A percentile compares a stretch with the other conserved stretches of the same genome.
Conservation (phyloP, 2,113 vertebrate species). For the Cyanoramphus novaezelandiae region DNA sequence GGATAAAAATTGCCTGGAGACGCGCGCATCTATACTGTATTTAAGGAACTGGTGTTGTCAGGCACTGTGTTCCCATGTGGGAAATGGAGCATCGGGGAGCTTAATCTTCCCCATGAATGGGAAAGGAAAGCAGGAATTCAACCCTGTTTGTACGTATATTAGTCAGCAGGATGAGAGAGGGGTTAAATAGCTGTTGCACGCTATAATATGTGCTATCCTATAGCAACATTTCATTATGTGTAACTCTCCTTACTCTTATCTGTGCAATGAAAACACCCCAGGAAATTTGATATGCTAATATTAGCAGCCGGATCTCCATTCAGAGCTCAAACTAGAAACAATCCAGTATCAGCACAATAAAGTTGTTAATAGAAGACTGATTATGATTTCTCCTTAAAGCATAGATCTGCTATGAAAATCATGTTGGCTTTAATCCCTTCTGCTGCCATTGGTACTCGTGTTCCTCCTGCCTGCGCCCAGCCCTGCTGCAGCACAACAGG, state of each 20-base stretch:
- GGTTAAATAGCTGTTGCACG: neutral
- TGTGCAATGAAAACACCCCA: neutral
- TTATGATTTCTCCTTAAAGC: neutral
- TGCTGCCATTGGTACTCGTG: neutral
- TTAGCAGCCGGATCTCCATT: neutral
- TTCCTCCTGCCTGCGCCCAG: neutral
- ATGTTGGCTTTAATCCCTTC: neutral
- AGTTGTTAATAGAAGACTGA: neutral
- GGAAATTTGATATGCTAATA: neutral
- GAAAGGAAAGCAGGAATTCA: neutral
- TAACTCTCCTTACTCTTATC: neutral
- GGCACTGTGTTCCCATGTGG: neutral
- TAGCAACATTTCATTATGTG: neutral
- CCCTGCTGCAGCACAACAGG: neutral
- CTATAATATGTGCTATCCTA: neutral
- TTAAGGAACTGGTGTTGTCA: neutral
- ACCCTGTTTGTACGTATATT: neutral
- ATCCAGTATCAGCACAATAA: neutral
- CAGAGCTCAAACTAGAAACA: neutral
- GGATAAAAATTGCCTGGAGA: neutral
- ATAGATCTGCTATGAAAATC: neutral
- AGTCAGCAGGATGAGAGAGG: neutral
- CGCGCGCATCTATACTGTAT: rapidly evolving
- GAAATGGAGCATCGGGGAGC: neutral
- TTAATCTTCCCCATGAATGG: rapidly evolving